phyloP scores from a whole-genome alignment of 2,113 vertebrate species.

The Corythornis madagascariensis region DNA sequence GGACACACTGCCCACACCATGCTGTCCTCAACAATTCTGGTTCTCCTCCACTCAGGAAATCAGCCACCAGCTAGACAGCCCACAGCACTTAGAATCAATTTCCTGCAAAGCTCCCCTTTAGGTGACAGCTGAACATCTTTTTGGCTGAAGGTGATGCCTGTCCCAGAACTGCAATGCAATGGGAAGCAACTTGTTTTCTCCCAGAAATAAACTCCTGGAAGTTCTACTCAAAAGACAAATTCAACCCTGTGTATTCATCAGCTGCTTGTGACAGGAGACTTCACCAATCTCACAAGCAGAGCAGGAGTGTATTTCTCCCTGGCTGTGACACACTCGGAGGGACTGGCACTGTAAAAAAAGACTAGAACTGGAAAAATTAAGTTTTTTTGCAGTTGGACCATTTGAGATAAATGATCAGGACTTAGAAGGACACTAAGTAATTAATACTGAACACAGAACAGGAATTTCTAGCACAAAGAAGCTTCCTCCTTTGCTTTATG shows the following conservation, averaged over 20 bases:
- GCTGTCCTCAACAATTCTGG: neutral
- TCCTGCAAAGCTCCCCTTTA: fast-evolving
- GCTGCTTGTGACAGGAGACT: neutral
- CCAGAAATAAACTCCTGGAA: neutral
- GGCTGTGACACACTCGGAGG: neutral
- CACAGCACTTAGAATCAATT: neutral
- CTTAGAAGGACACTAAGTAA: neutral
- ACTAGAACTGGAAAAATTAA: neutral
- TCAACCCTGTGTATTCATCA: neutral
- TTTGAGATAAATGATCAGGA: neutral
- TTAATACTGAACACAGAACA: neutral
- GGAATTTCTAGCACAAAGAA: neutral
- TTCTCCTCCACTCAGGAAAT: neutral
- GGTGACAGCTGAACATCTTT: neutral
- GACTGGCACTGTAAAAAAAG: neutral
- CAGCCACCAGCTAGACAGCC: neutral
- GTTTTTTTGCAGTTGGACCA: neutral
- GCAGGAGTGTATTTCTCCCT: neutral
- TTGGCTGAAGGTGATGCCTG: neutral
- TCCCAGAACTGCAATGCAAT: neutral
- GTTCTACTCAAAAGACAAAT: neutral
- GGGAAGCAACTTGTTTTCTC: neutral
- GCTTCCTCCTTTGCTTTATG: neutral
- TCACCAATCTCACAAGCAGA: neutral
- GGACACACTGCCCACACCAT: neutral